phyloP scores from a whole-genome alignment of 2,113 vertebrate species.

The Petrocephalus zakoni region DNA sequence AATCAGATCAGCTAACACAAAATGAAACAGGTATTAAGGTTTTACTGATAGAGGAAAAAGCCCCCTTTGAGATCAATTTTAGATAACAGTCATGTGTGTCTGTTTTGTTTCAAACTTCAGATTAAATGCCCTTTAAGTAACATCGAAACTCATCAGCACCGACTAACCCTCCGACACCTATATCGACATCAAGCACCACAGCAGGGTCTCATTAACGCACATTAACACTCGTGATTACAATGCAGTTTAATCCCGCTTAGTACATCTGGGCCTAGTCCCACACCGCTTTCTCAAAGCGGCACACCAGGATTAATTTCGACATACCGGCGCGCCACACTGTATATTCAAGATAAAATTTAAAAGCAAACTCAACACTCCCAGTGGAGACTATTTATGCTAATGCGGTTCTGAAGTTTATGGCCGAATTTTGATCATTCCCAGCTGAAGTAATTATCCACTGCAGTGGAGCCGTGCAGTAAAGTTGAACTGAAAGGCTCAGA shows the following conservation, averaged over 20 bases:
- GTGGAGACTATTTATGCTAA: slow-evolving; percentile 15
- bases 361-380: slow-evolving; percentile 11
- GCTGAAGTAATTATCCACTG: slow-evolving; percentile 6
- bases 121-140: neutral
- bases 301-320: slow-evolving; percentile 1
- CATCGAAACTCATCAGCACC: neutral
- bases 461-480: neutral
- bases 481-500: neutral
- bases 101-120: slow-evolving; percentile 12
- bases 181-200: neutral
- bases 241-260: neutral
- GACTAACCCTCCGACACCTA: neutral
- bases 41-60: slow-evolving; percentile 11
- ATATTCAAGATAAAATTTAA: slow-evolving; percentile 13
- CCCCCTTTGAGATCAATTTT: slow-evolving; percentile 12
- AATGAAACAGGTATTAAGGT: neutral
- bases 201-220: neutral
- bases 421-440: slow-evolving; percentile 13
- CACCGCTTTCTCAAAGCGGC: neutral
- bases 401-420: neutral
- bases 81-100: slow-evolving; percentile 3
- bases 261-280: neutral
- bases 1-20: neutral
- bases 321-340: neutral
- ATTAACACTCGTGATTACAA: neutral